A percentile compares a stretch with the other conserved stretches of the same genome.
These are phyloP conservation scores for Labrus mixtus DNA, from an alignment of 2,113 vertebrate genomes.

Conservation along the genomic window DNA sequence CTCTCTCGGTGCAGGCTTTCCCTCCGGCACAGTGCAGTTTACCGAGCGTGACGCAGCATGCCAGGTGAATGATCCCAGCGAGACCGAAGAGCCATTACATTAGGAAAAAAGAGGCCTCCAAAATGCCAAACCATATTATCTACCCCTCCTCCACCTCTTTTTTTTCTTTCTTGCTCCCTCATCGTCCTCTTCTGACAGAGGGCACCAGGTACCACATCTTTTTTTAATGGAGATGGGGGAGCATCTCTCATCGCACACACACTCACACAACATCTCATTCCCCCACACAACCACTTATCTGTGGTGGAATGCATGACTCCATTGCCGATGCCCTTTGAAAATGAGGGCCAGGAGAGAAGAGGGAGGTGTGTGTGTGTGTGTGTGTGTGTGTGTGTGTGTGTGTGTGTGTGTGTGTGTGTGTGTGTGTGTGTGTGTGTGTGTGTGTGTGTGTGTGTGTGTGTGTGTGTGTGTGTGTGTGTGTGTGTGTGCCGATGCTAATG, in stretches of 20 bases:
- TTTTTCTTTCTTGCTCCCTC: background rate
- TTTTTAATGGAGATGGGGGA: conserved; percentile 61
- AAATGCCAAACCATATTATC: conserved; percentile 67
- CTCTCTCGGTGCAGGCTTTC: conserved; percentile 47
- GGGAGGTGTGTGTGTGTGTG: too few relatives aligned
- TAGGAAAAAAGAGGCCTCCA: conserved; percentile 57
- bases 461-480: background rate
- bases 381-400: too few relatives aligned
- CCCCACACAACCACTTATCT: too few relatives aligned
- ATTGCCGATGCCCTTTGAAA: conserved; percentile 58
- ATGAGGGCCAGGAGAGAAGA: conserved; percentile 2
- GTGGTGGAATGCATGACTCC: conserved; percentile 62
- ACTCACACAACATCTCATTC: too few relatives aligned
- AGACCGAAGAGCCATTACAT: conserved; percentile 61
- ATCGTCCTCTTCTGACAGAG: conserved; percentile 44
- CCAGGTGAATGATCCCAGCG: conserved; percentile 69
- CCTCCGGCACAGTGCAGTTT: conserved; percentile 59
- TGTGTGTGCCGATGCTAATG: conserved; percentile 54
- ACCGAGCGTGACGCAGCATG: conserved; percentile 64
- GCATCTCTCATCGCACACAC: too few relatives aligned
- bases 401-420: too few relatives aligned
- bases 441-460: too few relatives aligned
- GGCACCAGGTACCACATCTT: conserved; percentile 60
- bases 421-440: too few relatives aligned
- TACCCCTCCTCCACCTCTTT: background rate